phyloP scores from a whole-genome alignment of 2,888 invertebrate genomes.

The Gryllus longicercus region DNA sequence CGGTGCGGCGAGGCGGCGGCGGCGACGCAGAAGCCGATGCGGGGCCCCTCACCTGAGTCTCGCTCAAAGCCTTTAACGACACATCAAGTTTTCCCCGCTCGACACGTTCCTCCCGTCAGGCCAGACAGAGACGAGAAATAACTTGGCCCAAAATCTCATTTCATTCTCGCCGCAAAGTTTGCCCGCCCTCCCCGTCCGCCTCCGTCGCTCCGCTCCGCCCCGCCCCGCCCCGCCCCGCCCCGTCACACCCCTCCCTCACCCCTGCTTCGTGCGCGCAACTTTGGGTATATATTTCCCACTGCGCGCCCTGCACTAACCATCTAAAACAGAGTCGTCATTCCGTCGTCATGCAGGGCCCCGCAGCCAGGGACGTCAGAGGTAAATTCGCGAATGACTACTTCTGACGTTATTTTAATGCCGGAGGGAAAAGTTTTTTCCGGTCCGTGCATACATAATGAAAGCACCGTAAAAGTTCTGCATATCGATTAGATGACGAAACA shows the following conservation, averaged over 20 bases:
- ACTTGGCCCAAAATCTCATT: background rate
- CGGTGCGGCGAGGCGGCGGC: background rate
- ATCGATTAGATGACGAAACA: slow-evolving; percentile 17
- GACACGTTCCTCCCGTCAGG: background rate
- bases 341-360: background rate
- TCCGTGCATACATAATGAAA: slow-evolving; percentile 10
- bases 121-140: slow-evolving; percentile 3
- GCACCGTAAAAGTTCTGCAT: slow-evolving; percentile 17
- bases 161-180: slow-evolving; percentile 5
- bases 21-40: background rate
- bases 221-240: too few species aligned
- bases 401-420: slow-evolving; percentile 1
- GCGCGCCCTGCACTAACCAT: too few species aligned
- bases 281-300: too few species aligned
- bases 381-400: background rate
- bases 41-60: background rate
- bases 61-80: slow-evolving; percentile 1
- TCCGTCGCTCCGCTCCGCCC: background rate
- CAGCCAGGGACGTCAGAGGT: background rate
- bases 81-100: background rate
- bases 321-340: background rate
- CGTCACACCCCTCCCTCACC: too few species aligned
- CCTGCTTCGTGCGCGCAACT: too few species aligned
- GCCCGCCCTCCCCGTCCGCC: background rate
- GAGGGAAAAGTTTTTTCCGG: background rate